Evolutionary conservation across 2,113 vertebrate genomes (phyloP).

Genomic region (Mustela nigripes): DNA sequence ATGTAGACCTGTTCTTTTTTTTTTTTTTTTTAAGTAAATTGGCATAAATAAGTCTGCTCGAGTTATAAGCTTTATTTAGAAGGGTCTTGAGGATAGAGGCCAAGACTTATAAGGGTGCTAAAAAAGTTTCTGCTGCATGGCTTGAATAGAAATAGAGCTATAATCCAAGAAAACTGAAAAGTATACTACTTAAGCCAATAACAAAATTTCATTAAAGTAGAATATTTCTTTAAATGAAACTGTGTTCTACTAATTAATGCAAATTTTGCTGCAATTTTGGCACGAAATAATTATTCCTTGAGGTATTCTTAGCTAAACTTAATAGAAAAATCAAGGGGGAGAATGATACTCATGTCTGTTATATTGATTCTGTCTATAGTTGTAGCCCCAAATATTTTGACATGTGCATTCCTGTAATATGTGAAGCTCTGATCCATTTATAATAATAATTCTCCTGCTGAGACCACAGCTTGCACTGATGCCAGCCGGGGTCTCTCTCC

Average conservation of each 20-base stretch:
- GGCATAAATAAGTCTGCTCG: slow-evolving; percentile 27
- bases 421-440: slow-evolving; percentile 61
- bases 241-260: slow-evolving; percentile 60
- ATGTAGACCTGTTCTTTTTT: background rate
- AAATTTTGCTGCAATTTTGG: slow-evolving; percentile 69
- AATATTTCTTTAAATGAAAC: slow-evolving; percentile 64
- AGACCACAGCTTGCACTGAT: slow-evolving; percentile 6
- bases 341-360: slow-evolving; percentile 9
- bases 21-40: slow-evolving; percentile 52
- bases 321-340: slow-evolving; percentile 67
- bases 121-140: background rate
- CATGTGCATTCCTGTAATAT: slow-evolving; percentile 22
- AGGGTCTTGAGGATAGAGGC: background rate
- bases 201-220: background rate
- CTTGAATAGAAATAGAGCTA: slow-evolving; percentile 48
- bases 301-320: slow-evolving; percentile 58
- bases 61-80: background rate
- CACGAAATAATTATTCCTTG: slow-evolving; percentile 64
- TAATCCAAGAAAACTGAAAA: slow-evolving; percentile 32
- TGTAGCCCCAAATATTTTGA: slow-evolving; percentile 75
- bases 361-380: slow-evolving; percentile 44
- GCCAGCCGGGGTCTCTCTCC: slow-evolving; percentile 35
- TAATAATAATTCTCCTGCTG: slow-evolving; percentile 37
- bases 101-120: background rate
- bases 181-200: background rate